Evolutionary conservation across 2,797 vertebrate species (phyloP).

Genomic region (Lepilemur ruficaudatus): DNA sequence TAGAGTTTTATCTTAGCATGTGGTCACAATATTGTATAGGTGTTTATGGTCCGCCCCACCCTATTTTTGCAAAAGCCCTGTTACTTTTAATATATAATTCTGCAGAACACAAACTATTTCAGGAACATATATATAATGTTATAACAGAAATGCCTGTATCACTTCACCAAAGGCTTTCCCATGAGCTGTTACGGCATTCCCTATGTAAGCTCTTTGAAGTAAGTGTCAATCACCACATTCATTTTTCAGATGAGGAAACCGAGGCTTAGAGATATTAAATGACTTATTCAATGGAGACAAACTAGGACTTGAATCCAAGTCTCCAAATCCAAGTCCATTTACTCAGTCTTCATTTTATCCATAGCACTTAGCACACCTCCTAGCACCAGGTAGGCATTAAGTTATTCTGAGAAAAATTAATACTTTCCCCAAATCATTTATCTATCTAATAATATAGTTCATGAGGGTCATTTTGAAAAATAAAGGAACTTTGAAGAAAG

Average conservation of each 20-base stretch:
- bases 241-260: conserved; percentile 19
- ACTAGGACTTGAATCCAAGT: not conserved
- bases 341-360: not conserved
- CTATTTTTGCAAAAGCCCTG: not conserved
- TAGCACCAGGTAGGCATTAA: not conserved
- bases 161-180: not conserved
- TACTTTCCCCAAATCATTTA: not conserved
- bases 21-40: not conserved
- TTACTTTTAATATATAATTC: not conserved
- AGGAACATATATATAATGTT: not conserved
- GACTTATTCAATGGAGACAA: not conserved
- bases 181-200: not conserved
- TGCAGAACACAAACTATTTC: not conserved
- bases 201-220: not conserved
- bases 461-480: not conserved
- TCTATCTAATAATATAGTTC: not conserved
- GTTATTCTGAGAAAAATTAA: not conserved
- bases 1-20: conserved; percentile 4
- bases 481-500: not conserved
- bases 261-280: not conserved
- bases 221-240: not conserved
- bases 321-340: not conserved
- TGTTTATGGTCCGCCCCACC: not conserved
- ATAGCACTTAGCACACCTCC: not conserved
- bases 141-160: not conserved